Evolutionary conservation across 2,888 invertebrate species (phyloP), one percentile per base, ranked within the genome.

Genomic region (Hirtodrosophila histrioides): DNA sequence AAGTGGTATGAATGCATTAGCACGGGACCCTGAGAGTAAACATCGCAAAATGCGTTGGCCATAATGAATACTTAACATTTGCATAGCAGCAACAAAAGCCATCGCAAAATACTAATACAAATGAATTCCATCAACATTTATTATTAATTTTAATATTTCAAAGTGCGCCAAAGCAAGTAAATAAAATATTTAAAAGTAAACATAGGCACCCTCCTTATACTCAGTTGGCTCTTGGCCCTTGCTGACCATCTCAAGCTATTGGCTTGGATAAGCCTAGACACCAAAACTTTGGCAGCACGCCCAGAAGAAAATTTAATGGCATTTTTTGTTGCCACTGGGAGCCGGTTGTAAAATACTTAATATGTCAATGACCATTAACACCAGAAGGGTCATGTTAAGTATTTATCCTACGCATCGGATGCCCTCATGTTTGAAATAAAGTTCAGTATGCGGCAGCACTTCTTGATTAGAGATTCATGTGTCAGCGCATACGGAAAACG

Each of bases 101-200:
- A 37, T 12, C 11, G 31, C 40, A 40, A 49, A 27, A 17, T 49
- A 57, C 50, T 56, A 50, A 61, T 49, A 46, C 68, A 69, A 84
- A 75, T 66, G 64, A 71, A 68, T 62, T 58, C 67, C 66, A 60
- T 74, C 68, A 65, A 44, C 84, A 83, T 86, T 78, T 68, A 83
- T 86, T 83, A 83, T 86, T 83, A 72, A 83, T 83, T 83, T 83
- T 83, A 86, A 86, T 83, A 76, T 76, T 67, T 74, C 64, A 83
- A 83, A 86, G 76, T 83, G 76, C 53, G 49, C 51, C 40, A 7
- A 53, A 46, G 36, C 48, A 55, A 49, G 57, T 41, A 66, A 17
- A 29, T 27, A 46, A 54, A 33, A 12, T 53, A 48, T 31, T 11
- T 6, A 40, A 27, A 60, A 40, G 49, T 36, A 48, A 11, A 10